Evolutionary conservation across 2,797 vertebrate genomes (phyloP).

Genomic region (Syncerus caffer): DNA sequence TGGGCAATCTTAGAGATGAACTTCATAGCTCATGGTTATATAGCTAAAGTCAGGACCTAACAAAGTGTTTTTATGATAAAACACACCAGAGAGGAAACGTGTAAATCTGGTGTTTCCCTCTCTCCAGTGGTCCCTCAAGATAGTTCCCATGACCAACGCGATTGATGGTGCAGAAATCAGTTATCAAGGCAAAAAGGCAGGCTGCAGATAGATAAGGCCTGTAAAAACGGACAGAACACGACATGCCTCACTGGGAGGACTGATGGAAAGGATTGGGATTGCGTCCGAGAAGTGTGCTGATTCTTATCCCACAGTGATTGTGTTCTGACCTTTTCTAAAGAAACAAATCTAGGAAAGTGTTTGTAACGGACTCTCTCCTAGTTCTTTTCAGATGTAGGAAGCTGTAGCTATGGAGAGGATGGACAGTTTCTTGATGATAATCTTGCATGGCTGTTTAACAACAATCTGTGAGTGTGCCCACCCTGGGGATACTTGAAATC

Average conservation of each 20-base stretch:
- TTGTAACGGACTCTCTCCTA: background rate
- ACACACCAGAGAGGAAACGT: background rate
- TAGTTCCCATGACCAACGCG: background rate
- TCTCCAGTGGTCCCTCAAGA: constrained; percentile 35
- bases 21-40: background rate
- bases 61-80: constrained; percentile 21
- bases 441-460: background rate
- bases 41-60: background rate
- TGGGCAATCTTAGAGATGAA: background rate
- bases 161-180: constrained; percentile 67
- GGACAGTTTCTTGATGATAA: background rate
- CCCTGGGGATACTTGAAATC: background rate
- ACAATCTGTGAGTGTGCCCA: background rate
- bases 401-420: background rate
- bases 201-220: constrained; percentile 55
- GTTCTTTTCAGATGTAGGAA: constrained; percentile 25
- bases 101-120: background rate
- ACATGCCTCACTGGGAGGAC: constrained; percentile 56
- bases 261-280: constrained; percentile 58
- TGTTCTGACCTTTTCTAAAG: constrained; percentile 50
- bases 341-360: constrained; percentile 56
- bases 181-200: constrained; percentile 64
- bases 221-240: constrained; percentile 63
- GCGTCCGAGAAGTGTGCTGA: constrained; percentile 66
- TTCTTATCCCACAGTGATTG: constrained; percentile 63